A percentile compares a stretch with the other conserved stretches of the same genome.
Conservation (phyloP, 2,888 invertebrate genomes). For the Dasypogon diadema region DNA sequence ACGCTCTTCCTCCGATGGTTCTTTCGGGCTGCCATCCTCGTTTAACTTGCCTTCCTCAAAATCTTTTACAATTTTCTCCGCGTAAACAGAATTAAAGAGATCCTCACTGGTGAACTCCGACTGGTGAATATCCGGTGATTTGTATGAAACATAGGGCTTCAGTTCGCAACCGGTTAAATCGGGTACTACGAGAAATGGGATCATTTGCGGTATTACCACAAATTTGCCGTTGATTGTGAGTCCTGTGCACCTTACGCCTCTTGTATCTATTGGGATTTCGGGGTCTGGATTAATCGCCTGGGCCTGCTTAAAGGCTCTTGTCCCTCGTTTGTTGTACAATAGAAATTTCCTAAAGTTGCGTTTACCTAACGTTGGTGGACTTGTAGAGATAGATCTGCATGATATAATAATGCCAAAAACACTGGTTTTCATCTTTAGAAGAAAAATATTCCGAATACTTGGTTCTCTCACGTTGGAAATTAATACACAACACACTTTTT, state of each 20-base stretch:
- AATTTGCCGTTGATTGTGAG: slow-evolving; percentile 72
- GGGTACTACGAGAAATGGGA: slow-evolving; percentile 93
- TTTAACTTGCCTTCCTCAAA: slow-evolving; percentile 79
- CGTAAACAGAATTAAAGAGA: slow-evolving; percentile 85
- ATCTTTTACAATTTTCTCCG: slow-evolving; percentile 81
- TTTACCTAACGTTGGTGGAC: slow-evolving; percentile 74
- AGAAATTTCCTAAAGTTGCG: slow-evolving; percentile 86
- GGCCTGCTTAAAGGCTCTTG: slow-evolving; percentile 73
- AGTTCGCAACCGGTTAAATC: slow-evolving; percentile 85
- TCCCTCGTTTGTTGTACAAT: slow-evolving; percentile 81
- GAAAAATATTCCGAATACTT: no score
- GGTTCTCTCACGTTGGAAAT: no score
- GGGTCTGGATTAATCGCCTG: slow-evolving; percentile 71
- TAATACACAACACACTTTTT: no score
- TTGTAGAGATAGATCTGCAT: slow-evolving; percentile 69
- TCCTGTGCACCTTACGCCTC: slow-evolving; percentile 79
- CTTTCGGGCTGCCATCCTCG: slow-evolving; percentile 75
- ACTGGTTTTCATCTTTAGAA: not conserved
- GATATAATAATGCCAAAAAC: not conserved
- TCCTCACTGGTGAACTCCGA: slow-evolving; percentile 86
- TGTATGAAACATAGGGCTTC: slow-evolving; percentile 96
- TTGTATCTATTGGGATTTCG: slow-evolving; percentile 76
- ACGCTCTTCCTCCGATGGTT: slow-evolving; percentile 80
- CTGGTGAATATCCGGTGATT: slow-evolving; percentile 79
- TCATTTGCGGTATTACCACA: slow-evolving; percentile 83